Percentiles rank a stretch among this genome's conserved stretches.
phyloP scores from a whole-genome alignment of 2,113 vertebrate genomes.

The Hydrochoerus hydrochaeris region DNA sequence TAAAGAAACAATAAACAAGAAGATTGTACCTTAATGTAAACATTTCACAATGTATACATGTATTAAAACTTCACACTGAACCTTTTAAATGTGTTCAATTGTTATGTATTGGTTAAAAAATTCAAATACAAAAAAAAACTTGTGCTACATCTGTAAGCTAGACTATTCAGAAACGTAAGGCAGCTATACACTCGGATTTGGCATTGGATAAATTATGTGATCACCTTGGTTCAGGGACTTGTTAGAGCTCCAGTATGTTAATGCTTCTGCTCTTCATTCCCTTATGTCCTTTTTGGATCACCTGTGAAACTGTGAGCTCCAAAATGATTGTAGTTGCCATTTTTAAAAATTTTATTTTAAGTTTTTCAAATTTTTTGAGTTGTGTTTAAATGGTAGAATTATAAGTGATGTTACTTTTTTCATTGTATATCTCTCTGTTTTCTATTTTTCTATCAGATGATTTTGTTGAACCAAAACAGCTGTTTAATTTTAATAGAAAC shows the following conservation, averaged over 20 bases:
- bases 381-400: neutral
- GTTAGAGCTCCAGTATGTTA: neutral
- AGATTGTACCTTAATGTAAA: neutral
- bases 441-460: neutral
- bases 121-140: neutral
- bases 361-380: too few relatives aligned
- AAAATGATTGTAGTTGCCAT: neutral
- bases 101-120: neutral
- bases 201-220: neutral
- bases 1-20: neutral
- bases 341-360: too few relatives aligned
- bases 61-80: too few relatives aligned
- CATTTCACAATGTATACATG: neutral
- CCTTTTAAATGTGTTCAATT: neutral
- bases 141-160: neutral
- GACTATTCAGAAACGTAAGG: neutral
- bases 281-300: neutral
- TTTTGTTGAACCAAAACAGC: conserved; percentile 31
- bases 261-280: neutral
- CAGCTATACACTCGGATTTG: neutral
- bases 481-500: neutral
- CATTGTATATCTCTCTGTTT: neutral
- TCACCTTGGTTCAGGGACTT: neutral
- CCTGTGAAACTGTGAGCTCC: neutral
- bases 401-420: neutral